phyloP scores from a whole-genome alignment of 2,888 invertebrate genomes.

The Nysson spinosus region DNA sequence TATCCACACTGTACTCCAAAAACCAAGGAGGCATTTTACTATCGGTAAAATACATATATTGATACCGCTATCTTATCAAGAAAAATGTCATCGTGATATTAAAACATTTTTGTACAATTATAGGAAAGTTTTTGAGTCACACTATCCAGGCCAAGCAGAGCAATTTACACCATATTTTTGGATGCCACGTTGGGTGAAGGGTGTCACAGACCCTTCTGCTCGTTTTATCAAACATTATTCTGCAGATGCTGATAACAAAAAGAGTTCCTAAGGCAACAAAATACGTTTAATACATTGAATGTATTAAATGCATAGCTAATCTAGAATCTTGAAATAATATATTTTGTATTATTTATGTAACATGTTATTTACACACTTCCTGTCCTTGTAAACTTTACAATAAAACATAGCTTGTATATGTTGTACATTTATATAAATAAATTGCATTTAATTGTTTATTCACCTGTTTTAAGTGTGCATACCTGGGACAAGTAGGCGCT shows the following conservation, averaged over 20 bases:
- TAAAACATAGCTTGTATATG: too few species aligned
- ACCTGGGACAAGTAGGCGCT: too few species aligned
- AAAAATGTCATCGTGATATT: neutral
- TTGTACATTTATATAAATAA: too few species aligned
- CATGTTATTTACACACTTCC: too few species aligned
- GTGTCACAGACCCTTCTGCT: constrained; percentile 86
- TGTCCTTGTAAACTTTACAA: too few species aligned
- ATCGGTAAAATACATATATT: constrained; percentile 76
- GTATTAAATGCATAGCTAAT: too few species aligned
- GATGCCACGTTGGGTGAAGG: constrained; percentile 87
- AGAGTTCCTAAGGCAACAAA: too few species aligned
- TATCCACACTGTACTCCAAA: constrained; percentile 87
- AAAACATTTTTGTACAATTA: constrained; percentile 28
- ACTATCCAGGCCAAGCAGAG: constrained; percentile 80
- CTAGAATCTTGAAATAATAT: too few species aligned
- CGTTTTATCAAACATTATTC: constrained; percentile 86
- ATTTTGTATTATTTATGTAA: too few species aligned
- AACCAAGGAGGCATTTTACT: constrained; percentile 88
- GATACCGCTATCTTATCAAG: neutral
- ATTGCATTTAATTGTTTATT: too few species aligned
- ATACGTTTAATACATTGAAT: too few species aligned
- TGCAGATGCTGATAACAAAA: constrained; percentile 72
- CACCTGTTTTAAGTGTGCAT: too few species aligned
- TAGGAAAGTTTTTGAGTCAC: constrained; percentile 83
- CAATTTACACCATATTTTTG: constrained; percentile 85